phyloP scores from a whole-genome alignment of 1,140 invertebrate genomes.

The Dermatophagoides farinae region DNA sequence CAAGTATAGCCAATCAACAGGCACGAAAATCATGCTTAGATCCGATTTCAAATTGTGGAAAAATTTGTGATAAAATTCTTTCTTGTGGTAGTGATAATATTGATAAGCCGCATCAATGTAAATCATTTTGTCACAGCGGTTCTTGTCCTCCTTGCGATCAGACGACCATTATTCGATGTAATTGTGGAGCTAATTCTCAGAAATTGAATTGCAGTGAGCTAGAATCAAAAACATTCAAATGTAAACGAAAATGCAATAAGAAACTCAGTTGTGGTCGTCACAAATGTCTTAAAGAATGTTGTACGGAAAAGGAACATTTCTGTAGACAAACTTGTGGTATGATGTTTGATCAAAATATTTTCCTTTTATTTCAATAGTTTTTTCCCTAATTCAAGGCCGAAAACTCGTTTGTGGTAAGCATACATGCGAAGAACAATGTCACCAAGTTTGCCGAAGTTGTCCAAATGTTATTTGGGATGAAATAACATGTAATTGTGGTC shows the following conservation, averaged over 20 bases:
- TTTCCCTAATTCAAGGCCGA: constrained; percentile 17
- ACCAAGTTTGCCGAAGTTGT: constrained; percentile 68
- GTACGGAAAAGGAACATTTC: constrained; percentile 59
- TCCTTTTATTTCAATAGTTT: not conserved
- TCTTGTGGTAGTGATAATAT: constrained; percentile 55
- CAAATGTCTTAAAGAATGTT: constrained; percentile 67
- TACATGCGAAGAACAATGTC: constrained; percentile 66
- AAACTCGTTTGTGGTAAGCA: constrained; percentile 51
- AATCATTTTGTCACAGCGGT: constrained; percentile 50
- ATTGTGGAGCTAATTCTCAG: constrained; percentile 69
- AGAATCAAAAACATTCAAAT: constrained; percentile 30
- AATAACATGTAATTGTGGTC: constrained; percentile 71
- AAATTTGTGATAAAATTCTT: constrained; percentile 51
- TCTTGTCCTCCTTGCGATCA: constrained; percentile 59
- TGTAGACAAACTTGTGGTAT: constrained; percentile 59
- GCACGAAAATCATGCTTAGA: constrained; percentile 47
- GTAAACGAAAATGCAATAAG: constrained; percentile 70
- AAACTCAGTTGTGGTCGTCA: constrained; percentile 65
- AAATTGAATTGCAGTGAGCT: constrained; percentile 44
- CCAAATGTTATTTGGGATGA: constrained; percentile 70
- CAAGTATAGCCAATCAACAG: constrained; percentile 20
- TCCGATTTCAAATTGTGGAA: constrained; percentile 60
- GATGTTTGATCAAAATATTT: not conserved
- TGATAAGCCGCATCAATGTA: constrained; percentile 44
- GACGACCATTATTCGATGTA: constrained; percentile 53